Conservation (phyloP, 1,140 invertebrate genomes). For the Sminthurides bifidus region DNA sequence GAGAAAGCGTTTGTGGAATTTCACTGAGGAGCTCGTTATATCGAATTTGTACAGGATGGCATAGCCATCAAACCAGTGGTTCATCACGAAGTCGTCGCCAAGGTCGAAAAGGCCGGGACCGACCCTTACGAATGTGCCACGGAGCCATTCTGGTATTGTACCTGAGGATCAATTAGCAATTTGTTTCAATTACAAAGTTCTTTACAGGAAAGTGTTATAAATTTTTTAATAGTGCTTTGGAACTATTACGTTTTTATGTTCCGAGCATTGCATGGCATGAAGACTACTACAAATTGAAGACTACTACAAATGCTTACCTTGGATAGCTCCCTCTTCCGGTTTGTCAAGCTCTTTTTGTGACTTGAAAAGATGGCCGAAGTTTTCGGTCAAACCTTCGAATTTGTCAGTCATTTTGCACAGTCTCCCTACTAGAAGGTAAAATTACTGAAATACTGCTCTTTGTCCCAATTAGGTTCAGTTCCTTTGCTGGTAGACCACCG, state of each 20-base stretch:
- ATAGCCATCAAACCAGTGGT: constrained; percentile 29
- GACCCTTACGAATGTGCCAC: constrained; percentile 15
- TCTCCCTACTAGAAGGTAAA: no score
- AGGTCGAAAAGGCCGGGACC: constrained; percentile 28
- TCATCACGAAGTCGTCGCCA: constrained; percentile 14
- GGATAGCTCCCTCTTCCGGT: neutral
- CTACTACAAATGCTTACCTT: no score
- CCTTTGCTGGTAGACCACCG: no score
- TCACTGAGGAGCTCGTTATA: constrained; percentile 32
- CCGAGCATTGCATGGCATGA: no score
- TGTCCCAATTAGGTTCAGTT: no score
- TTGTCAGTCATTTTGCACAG: no score
- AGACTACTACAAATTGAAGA: no score
- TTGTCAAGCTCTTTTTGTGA: neutral
- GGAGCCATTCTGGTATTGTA: constrained; percentile 7
- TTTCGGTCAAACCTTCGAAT: no score
- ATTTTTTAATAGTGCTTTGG: no score
- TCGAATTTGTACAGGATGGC: constrained; percentile 37
- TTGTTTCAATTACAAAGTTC: neutral
- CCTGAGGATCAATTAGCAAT: constrained; percentile 4
- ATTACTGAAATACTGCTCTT: no score
- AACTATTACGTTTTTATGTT: no score
- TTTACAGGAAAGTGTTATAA: neutral
- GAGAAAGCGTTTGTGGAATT: constrained; percentile 36
- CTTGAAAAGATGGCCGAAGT: neutral